Conservation (phyloP, 1,140 invertebrate genomes). For the Xylocopa sonorina region DNA sequence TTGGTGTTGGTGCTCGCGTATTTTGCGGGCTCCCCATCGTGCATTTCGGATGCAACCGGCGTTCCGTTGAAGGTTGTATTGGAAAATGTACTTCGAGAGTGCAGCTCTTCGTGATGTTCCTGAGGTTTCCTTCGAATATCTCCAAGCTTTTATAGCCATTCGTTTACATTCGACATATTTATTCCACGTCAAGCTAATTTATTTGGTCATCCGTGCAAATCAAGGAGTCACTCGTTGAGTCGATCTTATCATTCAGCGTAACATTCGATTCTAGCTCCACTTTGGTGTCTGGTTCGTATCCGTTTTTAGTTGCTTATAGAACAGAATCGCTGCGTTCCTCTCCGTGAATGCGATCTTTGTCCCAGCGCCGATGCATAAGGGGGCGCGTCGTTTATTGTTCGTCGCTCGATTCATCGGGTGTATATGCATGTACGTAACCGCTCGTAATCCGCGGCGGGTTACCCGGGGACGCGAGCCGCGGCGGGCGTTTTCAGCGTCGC, state of each 20-base stretch:
- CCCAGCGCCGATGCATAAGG: neutral
- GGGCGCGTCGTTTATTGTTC: slow-evolving; percentile 25
- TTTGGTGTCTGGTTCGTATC: neutral
- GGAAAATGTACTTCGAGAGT: too few species aligned
- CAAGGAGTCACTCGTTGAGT: too few species aligned
- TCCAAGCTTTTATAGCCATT: too few species aligned
- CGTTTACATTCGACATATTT: too few species aligned
- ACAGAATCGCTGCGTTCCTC: slow-evolving; percentile 23
- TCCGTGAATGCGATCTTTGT: slow-evolving; percentile 29
- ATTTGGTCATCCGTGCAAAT: too few species aligned
- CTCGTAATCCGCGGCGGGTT: slow-evolving; percentile 22
- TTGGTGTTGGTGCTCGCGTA: neutral
- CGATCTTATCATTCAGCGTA: too few species aligned
- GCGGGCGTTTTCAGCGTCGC: slow-evolving; percentile 22
- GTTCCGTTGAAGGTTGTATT: neutral
- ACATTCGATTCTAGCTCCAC: too few species aligned
- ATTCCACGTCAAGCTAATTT: too few species aligned
- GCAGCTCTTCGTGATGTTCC: too few species aligned
- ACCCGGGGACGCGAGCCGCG: neutral
- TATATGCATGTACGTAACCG: too few species aligned
- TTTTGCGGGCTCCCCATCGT: neutral
- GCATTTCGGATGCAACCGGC: neutral
- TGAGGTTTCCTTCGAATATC: too few species aligned
- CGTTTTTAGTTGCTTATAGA: neutral
- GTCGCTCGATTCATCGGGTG: slow-evolving; percentile 19